Base-by-base conservation (phyloP, 2,888 invertebrate genomes). In the Drosophila nr. fundita region DNA sequence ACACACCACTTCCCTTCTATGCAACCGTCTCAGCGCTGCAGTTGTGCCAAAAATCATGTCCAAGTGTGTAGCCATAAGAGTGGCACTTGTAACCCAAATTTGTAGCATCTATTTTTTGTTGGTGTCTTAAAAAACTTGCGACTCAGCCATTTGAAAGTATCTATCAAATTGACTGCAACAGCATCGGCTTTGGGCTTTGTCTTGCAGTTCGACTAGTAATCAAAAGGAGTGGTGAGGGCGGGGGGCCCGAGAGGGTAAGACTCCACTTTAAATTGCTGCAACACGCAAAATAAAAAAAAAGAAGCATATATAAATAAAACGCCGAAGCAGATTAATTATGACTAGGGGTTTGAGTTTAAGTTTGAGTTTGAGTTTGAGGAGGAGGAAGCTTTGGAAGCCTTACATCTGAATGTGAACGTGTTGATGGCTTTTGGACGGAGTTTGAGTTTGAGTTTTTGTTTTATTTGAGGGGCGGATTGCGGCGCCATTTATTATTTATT, bases 321-420 rank as follows among this genome's bases (percentile, higher is more conserved):
- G 82, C 82, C 80, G 70, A 86, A 82, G 86, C 87, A 87, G 86
- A 87, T 87, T 87, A 87, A 87, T 87, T 87, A 89, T 87, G 85
- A 81, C 50, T 77, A 67, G 24, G 24, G 13, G 34, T 34, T 15
- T 21, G 34, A 13, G 34, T 34, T 15, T 15, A 61, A 34, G 34
- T 34, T 15, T 21, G 34, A 13, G 34, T 34, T 15, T 15, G 63
- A 76, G 53, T 65, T 58, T 62, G 50, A 61, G 63, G 60, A 69
- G 71, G 69, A 75, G 69, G 80, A 61, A 69, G 80, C 71, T 72
- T 73, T 66, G 85, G 68, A 80, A 73, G 76, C 78, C 64, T 54
- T 34, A 18, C 18, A 65, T 76, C 67, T 74, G 77, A 74, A 55
- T 38, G 87, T 83, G 83, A 87, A 83, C 87, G 83, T 83, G 83